These are phyloP conservation scores for Pantelozetes paolii DNA, from an alignment of 2,888 invertebrate genomes.

Conservation along the genomic window DNA sequence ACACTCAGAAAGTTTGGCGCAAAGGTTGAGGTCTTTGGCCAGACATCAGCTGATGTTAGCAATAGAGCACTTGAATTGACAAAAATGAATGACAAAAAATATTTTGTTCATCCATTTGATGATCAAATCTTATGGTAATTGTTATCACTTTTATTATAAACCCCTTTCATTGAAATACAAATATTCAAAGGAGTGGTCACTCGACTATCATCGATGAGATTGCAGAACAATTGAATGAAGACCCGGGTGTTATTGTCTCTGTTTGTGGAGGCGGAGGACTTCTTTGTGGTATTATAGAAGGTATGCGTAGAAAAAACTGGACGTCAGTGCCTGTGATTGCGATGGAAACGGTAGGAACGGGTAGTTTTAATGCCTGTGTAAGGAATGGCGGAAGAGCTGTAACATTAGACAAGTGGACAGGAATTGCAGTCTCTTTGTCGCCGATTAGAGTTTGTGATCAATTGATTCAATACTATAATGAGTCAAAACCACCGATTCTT, in stretches of 20 bases:
- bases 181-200: slow-evolving; percentile 48
- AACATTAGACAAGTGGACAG: background rate
- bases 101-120: slow-evolving; percentile 55
- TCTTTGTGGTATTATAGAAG: slow-evolving; percentile 52
- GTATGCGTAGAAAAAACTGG: slow-evolving; percentile 53
- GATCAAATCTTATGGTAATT: slow-evolving; percentile 55
- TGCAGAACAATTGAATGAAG: slow-evolving; percentile 51
- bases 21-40: slow-evolving; percentile 53
- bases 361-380: slow-evolving; percentile 54
- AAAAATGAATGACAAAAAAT: slow-evolving; percentile 48
- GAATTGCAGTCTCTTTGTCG: slow-evolving; percentile 54
- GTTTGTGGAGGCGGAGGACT: slow-evolving; percentile 58
- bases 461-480: slow-evolving; percentile 50
- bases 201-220: slow-evolving; percentile 54
- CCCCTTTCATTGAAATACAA: background rate
- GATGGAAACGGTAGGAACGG: slow-evolving; percentile 57
- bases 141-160: background rate
- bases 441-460: slow-evolving; percentile 51
- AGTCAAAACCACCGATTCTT: slow-evolving; percentile 50
- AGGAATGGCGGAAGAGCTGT: slow-evolving; percentile 50
- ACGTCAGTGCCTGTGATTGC: slow-evolving; percentile 54
- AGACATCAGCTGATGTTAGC: slow-evolving; percentile 54
- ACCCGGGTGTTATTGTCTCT: slow-evolving; percentile 55
- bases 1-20: slow-evolving; percentile 52
- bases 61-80: slow-evolving; percentile 52